Evolutionary conservation across 2,888 invertebrate species (phyloP).

Genomic region (Malacosoma neustria): DNA sequence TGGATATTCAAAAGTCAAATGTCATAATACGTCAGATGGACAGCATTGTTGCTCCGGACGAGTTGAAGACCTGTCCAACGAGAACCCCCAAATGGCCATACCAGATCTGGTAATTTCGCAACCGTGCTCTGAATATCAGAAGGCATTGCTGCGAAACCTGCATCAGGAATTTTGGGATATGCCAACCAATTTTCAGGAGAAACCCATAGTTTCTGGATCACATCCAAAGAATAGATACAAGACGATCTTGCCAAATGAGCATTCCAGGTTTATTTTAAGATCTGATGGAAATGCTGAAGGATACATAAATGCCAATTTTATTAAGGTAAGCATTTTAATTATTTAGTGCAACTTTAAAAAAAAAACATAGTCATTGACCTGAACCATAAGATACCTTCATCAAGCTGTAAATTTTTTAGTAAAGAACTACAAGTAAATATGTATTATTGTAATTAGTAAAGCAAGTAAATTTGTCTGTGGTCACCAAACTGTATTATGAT

Average conservation of each 20-base stretch:
- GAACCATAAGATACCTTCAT: too few relatives aligned
- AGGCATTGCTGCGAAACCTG: slow-evolving; percentile 77
- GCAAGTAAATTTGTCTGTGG: too few relatives aligned
- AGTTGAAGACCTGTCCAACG: slow-evolving; percentile 38
- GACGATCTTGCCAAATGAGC: slow-evolving; percentile 92
- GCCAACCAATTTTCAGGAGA: slow-evolving; percentile 93
- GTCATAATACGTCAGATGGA: slow-evolving; percentile 37
- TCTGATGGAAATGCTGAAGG: slow-evolving; percentile 75
- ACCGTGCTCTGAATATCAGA: slow-evolving; percentile 77
- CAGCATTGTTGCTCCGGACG: slow-evolving; percentile 49
- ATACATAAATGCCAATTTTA: slow-evolving; percentile 96
- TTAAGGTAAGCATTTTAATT: slow-evolving; percentile 77
- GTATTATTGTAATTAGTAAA: too few relatives aligned
- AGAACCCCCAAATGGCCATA: slow-evolving; percentile 53
- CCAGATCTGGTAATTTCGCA: slow-evolving; percentile 43
- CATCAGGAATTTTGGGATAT: slow-evolving; percentile 95
- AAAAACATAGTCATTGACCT: slow-evolving; percentile 91
- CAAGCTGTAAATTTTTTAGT: too few relatives aligned
- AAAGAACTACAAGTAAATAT: too few relatives aligned
- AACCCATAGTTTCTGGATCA: slow-evolving; percentile 90
- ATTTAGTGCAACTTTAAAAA: slow-evolving; percentile 89
- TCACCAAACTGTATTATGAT: too few relatives aligned
- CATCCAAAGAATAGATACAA: slow-evolving; percentile 93
- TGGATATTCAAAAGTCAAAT: slow-evolving; percentile 63
- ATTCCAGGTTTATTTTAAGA: slow-evolving; percentile 85